A percentile compares a stretch with the other conserved stretches of the same genome.
Conservation (phyloP, 2,113 vertebrate genomes). For the Callaeas wilsoni region DNA sequence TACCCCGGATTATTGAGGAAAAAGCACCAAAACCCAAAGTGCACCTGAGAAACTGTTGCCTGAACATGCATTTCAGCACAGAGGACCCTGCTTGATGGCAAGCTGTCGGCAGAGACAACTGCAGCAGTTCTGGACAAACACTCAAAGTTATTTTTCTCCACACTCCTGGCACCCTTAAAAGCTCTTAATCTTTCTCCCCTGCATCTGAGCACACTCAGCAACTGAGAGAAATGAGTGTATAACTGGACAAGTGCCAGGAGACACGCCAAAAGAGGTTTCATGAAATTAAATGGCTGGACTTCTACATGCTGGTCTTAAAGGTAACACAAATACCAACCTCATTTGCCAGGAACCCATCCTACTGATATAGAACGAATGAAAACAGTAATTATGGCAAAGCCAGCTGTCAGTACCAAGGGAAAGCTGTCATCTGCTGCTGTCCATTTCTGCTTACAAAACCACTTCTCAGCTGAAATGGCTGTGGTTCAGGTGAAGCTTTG, state of each 20-base stretch:
- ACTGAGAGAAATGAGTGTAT: not conserved
- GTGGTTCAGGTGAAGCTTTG: not conserved
- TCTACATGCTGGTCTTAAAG: not conserved
- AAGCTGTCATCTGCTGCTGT: constrained; percentile 13
- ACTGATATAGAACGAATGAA: constrained; percentile 61
- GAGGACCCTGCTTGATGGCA: not conserved
- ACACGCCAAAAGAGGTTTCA: not conserved
- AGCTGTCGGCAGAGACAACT: not conserved
- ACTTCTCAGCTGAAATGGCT: not conserved
- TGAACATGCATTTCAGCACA: not conserved
- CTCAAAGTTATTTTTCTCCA: not conserved
- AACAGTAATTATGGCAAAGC: constrained; percentile 70
- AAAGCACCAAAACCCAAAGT: not conserved
- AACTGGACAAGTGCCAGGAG: constrained; percentile 16
- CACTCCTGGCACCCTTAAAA: not conserved
- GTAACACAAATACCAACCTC: constrained; percentile 6
- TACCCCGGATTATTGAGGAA: not conserved
- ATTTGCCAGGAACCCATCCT: constrained; percentile 52
- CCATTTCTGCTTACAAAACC: constrained; percentile 25
- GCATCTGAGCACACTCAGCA: not conserved
- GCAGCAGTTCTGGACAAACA: not conserved
- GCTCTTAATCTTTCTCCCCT: constrained; percentile 2
- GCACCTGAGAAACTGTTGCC: not conserved
- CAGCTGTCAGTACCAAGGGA: constrained; percentile 29
- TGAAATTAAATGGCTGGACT: constrained; percentile 8